Base-by-base conservation (phyloP, 2,888 invertebrate species). In the Apocheima hispidaria region DNA sequence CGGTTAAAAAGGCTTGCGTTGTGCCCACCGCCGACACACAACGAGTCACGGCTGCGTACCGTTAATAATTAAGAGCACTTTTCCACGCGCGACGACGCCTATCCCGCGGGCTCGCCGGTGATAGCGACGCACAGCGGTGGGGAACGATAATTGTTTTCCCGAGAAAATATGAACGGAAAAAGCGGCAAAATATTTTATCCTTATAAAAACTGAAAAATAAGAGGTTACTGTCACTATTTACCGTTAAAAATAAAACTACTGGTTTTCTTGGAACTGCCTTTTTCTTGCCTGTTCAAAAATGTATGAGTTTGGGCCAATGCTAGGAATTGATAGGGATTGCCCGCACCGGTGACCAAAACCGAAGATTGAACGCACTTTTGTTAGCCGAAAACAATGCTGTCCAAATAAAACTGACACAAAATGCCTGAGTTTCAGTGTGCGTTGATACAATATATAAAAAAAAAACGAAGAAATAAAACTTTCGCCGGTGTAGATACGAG, bases 31-130 rank as follows among this genome's bases (percentile, higher is more conserved):
- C 26, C 12, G 23, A 6, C 40, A 35, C 10, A 4, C 2, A 16
- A 10, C 36, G 38, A 30, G 40, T 55, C 54, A 26, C 43, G 60
- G 53, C 33, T 54, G 53, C 55, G 55, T 55, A 52, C 76, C 83
- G 85, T 90, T 72, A 88, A 90, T 90, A 90, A 90, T 90, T 89
- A 87, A 90, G 84, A 75, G 80, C 85, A 82, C 89, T 89, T 83
- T 83, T 82, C 78, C 77, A 72, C 78, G 78, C 70, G 77, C 54
- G 50, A 30, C 55, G 55, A 51, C 56, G 56, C 14, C 16, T 33
- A 14, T 61, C 56, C 51, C 66, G 59, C 54, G 63, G 59, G 58
- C 52, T 59, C 60, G 43, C 53, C 52, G 65, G 46, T 36, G 58
- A 38, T 61, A 57, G 23, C 33, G 51, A 63, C 44, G 64, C 60